Evolutionary conservation across 1,140 invertebrate species (phyloP).

Genomic region (Drosophila persimilis): DNA sequence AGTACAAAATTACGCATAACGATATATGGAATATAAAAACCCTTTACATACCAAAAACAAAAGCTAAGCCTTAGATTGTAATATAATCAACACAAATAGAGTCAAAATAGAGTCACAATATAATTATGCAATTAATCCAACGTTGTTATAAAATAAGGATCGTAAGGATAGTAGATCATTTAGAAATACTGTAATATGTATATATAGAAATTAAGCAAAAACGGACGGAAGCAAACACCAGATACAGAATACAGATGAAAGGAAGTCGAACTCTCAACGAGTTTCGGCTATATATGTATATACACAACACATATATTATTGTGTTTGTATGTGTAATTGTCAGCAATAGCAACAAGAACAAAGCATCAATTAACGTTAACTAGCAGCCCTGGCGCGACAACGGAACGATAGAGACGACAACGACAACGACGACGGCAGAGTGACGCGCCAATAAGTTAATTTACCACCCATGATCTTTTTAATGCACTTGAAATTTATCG

Average conservation of each 20-base stretch:
- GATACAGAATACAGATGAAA: not conserved
- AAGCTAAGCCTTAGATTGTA: not conserved
- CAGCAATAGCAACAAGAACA: slow-evolving; percentile 54
- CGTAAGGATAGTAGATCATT: no score
- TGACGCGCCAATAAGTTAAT: slow-evolving; percentile 69
- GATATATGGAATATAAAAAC: no score
- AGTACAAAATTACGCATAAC: slow-evolving; percentile 2
- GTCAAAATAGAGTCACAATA: slow-evolving; percentile 1
- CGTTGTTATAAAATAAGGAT: slow-evolving; percentile 31
- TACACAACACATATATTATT: slow-evolving; percentile 18
- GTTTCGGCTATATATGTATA: not conserved
- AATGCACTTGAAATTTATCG: slow-evolving; percentile 73
- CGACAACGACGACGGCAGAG: slow-evolving; percentile 15
- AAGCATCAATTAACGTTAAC: slow-evolving; percentile 74
- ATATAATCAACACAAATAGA: no score
- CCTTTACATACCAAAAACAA: not conserved
- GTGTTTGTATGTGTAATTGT: slow-evolving; percentile 32
- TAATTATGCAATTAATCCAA: slow-evolving; percentile 38
- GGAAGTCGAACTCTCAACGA: slow-evolving; percentile 7
- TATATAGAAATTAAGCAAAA: slow-evolving; percentile 10
- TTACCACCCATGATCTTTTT: slow-evolving; percentile 80
- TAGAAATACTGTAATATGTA: no score
- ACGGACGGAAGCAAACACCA: slow-evolving; percentile 48
- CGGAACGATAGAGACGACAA: slow-evolving; percentile 15
- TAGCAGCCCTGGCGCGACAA: slow-evolving; percentile 51